These are phyloP conservation scores for Psilanteris sp. DNA, from an alignment of 1,140 invertebrate genomes.

Conservation along the genomic window DNA sequence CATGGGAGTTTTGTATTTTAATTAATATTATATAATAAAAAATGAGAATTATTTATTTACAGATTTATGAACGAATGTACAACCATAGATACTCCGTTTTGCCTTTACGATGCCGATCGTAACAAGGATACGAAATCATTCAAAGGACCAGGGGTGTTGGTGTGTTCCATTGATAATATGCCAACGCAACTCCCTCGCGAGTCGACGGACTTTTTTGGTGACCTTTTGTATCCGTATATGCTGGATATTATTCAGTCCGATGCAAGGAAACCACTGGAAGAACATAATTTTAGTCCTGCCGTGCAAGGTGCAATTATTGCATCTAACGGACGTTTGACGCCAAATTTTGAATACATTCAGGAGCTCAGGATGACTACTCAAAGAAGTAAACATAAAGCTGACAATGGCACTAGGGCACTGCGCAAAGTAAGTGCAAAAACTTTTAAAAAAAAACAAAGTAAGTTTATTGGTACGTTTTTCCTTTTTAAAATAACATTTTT, in stretches of 20 bases:
- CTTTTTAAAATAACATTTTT: too few species aligned
- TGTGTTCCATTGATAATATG: conserved; percentile 99
- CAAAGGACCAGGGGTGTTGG: conserved; percentile 96
- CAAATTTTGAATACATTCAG: conserved; percentile 96
- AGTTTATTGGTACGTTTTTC: too few species aligned
- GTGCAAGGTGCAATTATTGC: conserved; percentile 96
- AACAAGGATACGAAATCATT: conserved; percentile 98
- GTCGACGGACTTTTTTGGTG: conserved; percentile 98
- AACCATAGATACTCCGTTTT: conserved; percentile 99
- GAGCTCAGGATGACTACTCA: conserved; percentile 85
- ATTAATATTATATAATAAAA: too few species aligned
- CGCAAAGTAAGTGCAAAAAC: conserved; percentile 44
- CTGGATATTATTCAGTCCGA: conserved; percentile 95
- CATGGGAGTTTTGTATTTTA: too few species aligned
- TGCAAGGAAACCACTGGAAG: conserved; percentile 89
- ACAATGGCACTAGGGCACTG: conserved; percentile 57
- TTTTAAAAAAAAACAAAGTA: too few species aligned
- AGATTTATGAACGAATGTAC: conserved; percentile 99
- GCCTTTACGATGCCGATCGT: conserved; percentile 98
- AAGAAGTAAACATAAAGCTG: conserved; percentile 74
- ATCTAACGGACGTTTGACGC: conserved; percentile 94
- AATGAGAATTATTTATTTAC: too few species aligned
- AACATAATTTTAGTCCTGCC: conserved; percentile 87
- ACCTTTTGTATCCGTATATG: conserved; percentile 93
- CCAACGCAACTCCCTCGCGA: conserved; percentile 98